Evolutionary conservation across 2,113 vertebrate genomes (phyloP).

Genomic region (Irena cyanogastra): DNA sequence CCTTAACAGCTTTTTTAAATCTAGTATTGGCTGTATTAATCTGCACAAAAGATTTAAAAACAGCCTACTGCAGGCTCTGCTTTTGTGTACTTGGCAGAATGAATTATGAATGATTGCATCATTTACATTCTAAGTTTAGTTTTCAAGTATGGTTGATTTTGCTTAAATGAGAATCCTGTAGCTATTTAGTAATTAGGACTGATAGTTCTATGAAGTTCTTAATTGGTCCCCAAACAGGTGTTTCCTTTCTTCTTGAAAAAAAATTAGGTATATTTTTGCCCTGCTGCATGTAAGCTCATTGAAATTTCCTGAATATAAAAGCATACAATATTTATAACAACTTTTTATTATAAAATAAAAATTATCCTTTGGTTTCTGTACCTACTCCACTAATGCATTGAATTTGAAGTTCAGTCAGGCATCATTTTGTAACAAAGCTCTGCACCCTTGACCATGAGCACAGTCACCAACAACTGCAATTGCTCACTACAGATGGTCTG

Average conservation of each 20-base stretch:
- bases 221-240: slow-evolving; percentile 73
- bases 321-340: neutral
- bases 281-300: slow-evolving; percentile 15
- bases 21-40: slow-evolving; percentile 29
- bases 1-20: neutral
- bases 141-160: slow-evolving; percentile 75
- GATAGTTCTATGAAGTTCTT: slow-evolving; percentile 67
- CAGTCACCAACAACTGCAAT: neutral
- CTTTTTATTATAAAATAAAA: slow-evolving; percentile 2
- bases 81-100: slow-evolving; percentile 64
- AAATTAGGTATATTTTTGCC: slow-evolving; percentile 46
- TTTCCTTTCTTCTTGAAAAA: slow-evolving; percentile 34
- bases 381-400: neutral
- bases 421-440: neutral
- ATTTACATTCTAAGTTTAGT: slow-evolving; percentile 76
- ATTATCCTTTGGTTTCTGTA: neutral
- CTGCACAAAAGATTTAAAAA: slow-evolving; percentile 12
- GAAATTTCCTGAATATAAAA: slow-evolving; percentile 13
- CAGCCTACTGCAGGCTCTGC: slow-evolving; percentile 37
- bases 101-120: slow-evolving; percentile 75
- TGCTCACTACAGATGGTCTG: neutral
- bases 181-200: slow-evolving; percentile 73
- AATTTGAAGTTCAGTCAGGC: neutral
- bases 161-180: slow-evolving; percentile 71
- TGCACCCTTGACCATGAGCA: neutral